Evolutionary conservation across 2,113 vertebrate species (phyloP).

Genomic region (Hylia prasina): DNA sequence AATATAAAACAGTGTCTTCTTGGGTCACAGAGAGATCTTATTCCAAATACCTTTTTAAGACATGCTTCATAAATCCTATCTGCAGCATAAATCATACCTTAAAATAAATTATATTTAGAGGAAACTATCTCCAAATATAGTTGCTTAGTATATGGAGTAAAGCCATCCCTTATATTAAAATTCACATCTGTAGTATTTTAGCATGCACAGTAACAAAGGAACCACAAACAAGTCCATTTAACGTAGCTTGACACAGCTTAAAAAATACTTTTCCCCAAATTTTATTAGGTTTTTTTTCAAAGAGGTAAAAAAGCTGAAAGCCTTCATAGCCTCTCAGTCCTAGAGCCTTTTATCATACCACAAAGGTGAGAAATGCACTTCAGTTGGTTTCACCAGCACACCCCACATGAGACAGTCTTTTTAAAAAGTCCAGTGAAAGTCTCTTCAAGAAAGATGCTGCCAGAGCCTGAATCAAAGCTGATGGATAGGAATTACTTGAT

Average conservation of each 20-base stretch:
- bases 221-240: neutral
- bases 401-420: neutral
- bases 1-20: neutral
- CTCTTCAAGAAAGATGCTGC: neutral
- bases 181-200: neutral
- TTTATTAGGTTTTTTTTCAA: neutral
- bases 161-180: neutral
- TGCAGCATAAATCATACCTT: constrained; percentile 5
- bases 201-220: neutral
- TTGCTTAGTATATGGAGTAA: neutral
- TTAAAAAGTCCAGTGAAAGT: neutral
- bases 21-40: neutral
- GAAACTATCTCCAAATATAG: neutral
- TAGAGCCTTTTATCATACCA: neutral
- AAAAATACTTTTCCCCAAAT: neutral
- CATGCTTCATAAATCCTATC: constrained; percentile 18
- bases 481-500: neutral
- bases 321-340: neutral
- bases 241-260: neutral
- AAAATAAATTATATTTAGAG: neutral
- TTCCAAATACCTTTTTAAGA: constrained; percentile 5
- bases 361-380: neutral
- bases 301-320: neutral
- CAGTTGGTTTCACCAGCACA: neutral
- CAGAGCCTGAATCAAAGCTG: neutral